Evolutionary conservation across 2,113 vertebrate species (phyloP), one percentile per base, ranked within the genome.

Genomic region (Antigone vipio): DNA sequence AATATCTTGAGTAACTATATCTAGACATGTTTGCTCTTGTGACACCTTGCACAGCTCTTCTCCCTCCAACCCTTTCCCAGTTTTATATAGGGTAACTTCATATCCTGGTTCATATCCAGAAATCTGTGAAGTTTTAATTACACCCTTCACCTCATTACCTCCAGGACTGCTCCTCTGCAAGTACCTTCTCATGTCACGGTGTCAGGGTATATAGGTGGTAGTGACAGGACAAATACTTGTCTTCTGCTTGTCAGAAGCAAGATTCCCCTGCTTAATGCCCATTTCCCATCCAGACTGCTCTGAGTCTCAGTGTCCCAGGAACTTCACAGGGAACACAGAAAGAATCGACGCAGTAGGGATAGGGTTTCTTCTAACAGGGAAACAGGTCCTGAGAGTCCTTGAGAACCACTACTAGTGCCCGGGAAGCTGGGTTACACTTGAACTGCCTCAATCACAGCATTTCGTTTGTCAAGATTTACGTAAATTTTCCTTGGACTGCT

Each of bases 21-120:
- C 29, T 52, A 32, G 34, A 24, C 0, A 0, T 2, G 3, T n/a
- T 84, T 73, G 32, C 15, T 84, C 20, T 47, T 23, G 9, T 6
- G 1, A 56, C 35, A 50, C 24, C 13, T 77, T 77, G 42, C 13
- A 42, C 9, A 34, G 29, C 19, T 91, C 22, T 91, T 91, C 35
- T 55, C 17, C 45, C 19, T 73, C 27, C 27, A 56, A 1, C 19
- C 18, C 8, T 83, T 18, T 88, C 35, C 29, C 14, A 13, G 3
- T 58, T 76, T 66, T 79, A 0, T 79, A 34, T 13, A 78, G 47
- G 47, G 4, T 40, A 42, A 73, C 12, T 58, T 83, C n/a, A 53
- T 50, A 22, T 68, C 27, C 8, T 68, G 30, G 8, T 56, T 76
- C 27, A 17, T 45, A 62, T 55, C 17, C 14, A 72, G 88, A 58